phyloP scores from a whole-genome alignment of 2,113 vertebrate genomes.

The Ivindomyrus marchei region DNA sequence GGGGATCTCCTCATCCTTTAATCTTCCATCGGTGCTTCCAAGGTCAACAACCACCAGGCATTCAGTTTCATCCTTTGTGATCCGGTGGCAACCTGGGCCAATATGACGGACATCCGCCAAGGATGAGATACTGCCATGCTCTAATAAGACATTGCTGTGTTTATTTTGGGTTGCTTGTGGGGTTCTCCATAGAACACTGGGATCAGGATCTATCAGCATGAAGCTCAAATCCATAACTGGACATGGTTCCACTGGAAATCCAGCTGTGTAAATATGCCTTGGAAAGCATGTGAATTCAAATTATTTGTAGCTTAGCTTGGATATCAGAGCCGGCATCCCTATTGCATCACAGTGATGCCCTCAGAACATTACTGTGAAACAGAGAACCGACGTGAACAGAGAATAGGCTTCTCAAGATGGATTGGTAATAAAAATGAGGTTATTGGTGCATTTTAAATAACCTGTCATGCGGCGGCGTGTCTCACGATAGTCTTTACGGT shows the following conservation, averaged over 20 bases:
- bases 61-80: conserved; percentile 3
- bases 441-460: background rate
- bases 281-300: background rate
- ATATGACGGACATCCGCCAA: background rate
- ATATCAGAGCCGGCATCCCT: background rate
- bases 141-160: background rate
- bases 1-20: conserved; percentile 1
- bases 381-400: background rate
- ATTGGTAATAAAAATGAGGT: background rate
- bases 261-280: background rate
- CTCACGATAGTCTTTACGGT: background rate
- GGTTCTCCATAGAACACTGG: background rate
- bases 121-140: background rate
- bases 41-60: background rate
- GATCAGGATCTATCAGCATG: background rate
- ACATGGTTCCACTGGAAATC: background rate
- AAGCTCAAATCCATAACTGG: background rate
- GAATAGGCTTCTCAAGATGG: background rate
- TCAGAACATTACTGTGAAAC: background rate
- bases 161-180: background rate
- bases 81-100: background rate
- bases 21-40: background rate
- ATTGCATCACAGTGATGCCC: background rate
- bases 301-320: background rate
- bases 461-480: background rate